phyloP scores from a whole-genome alignment of 2,113 vertebrate species.

The Aegithalos caudatus region DNA sequence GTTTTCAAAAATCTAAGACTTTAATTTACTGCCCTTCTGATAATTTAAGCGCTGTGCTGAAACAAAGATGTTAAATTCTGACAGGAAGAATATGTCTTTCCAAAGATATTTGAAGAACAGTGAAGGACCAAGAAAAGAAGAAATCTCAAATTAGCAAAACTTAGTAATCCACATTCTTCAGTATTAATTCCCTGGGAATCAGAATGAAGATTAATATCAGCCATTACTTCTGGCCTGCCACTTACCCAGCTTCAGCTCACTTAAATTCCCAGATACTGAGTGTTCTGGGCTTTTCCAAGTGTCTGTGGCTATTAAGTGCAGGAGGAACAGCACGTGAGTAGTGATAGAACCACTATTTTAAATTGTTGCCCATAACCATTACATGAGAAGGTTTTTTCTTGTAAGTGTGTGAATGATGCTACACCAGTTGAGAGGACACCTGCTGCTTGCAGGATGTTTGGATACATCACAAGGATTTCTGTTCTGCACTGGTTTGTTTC shows the following conservation, averaged over 20 bases:
- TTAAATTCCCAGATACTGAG: neutral
- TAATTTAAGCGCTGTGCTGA: neutral
- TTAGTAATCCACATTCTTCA: neutral
- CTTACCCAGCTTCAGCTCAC: neutral
- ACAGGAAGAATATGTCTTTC: neutral
- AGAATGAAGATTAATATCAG: neutral
- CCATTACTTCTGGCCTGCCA: neutral
- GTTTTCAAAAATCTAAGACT: neutral
- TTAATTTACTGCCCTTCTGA: neutral
- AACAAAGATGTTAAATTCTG: neutral
- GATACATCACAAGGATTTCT: slow-evolving; percentile 17
- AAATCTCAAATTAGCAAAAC: neutral
- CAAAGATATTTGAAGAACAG: neutral
- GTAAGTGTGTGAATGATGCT: neutral
- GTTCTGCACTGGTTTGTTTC: neutral
- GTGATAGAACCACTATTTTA: neutral
- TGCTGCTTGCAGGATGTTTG: slow-evolving; percentile 4
- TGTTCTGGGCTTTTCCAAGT: neutral
- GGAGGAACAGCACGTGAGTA: neutral
- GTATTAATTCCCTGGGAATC: neutral
- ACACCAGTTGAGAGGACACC: neutral
- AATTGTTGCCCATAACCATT: neutral
- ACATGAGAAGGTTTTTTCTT: neutral
- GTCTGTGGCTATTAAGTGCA: neutral
- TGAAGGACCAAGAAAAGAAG: neutral